Evolutionary conservation across 2,113 vertebrate genomes (phyloP), one percentile per base, ranked within the genome.

Genomic region (Poecile atricapillus): DNA sequence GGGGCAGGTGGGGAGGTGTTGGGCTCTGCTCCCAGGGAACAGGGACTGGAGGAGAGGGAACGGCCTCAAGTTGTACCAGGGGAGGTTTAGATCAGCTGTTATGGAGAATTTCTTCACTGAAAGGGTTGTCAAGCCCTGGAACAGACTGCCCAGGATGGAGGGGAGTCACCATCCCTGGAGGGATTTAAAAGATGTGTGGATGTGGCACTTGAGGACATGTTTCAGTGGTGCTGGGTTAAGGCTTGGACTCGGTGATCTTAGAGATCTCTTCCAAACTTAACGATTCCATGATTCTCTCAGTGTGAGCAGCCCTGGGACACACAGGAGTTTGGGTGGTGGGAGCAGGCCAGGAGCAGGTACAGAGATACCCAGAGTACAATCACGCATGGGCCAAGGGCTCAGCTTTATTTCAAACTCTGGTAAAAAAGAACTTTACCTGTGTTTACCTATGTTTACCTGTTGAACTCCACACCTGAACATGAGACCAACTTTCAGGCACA

Each of bases 41-140:
- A 31, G 31, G 44, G 25, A 75, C 24, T 58, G 83, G 35, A 47
- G 0, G 6, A 58, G 30, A 41, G 20, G 23, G 2, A 50, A 58
- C 0, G 1, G 43, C n/a, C 52, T 50, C 35, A 43, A 1, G 37
- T 6, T 68, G 53, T 1, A 2, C 31, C 70, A 76, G 52, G 35
- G 21, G 10, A 50, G 22, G 44, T 37, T 59, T 50, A 77, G 44
- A 37, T 52, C 41, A 41, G 14, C 18, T 77, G 9, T 22, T 37
- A 12, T 4, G 27, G 44, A 31, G 52, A 49, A 44, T 43, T 52
- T 59, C 44, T 52, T 30, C 44, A 22, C 27, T 27, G 14, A 43
- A 35, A 43, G 5, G 11, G 33, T 15, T 69, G 46, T 15, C 33
- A 44, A 37, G 15, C 19, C 27, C 55, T 60, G 22, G 46, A 31